Conservation (phyloP, 2,113 vertebrate species). For the Callipepla squamata region DNA sequence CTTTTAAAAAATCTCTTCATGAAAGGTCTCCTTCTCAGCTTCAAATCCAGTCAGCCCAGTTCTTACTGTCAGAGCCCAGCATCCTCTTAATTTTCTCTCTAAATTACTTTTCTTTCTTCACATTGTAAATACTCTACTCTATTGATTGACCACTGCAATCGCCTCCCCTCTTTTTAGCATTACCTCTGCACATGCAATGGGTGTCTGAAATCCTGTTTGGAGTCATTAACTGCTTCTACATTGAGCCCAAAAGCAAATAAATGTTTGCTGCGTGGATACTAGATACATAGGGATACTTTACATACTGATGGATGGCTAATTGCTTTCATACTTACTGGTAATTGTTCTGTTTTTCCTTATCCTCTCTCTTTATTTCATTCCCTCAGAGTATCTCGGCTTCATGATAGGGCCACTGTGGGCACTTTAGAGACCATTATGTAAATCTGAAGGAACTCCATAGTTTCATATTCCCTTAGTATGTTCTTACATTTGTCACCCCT, state of each 20-base stretch:
- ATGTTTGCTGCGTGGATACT: fast-evolving
- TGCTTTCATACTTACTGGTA: background rate
- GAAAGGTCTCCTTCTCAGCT: background rate
- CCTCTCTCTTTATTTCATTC: background rate
- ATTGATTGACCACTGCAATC: background rate
- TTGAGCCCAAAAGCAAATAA: conserved; percentile 30
- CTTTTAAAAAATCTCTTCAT: background rate
- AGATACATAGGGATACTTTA: background rate
- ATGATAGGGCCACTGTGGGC: background rate
- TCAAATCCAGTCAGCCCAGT: background rate
- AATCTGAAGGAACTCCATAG: background rate
- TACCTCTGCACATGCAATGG: background rate
- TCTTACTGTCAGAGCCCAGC: background rate
- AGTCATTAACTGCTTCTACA: background rate
- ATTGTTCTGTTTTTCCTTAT: background rate
- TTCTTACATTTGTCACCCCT: background rate
- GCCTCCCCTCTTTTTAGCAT: background rate
- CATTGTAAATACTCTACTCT: background rate
- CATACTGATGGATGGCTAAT: background rate
- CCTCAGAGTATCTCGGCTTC: background rate
- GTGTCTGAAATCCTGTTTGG: background rate
- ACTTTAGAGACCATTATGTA: background rate
- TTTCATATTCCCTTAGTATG: fast-evolving
- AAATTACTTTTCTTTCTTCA: background rate
- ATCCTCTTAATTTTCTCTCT: background rate